Percentiles rank a stretch among this genome's conserved stretches.
Conservation (phyloP, 1,140 invertebrate genomes). For the Drosophila chauvacae region DNA sequence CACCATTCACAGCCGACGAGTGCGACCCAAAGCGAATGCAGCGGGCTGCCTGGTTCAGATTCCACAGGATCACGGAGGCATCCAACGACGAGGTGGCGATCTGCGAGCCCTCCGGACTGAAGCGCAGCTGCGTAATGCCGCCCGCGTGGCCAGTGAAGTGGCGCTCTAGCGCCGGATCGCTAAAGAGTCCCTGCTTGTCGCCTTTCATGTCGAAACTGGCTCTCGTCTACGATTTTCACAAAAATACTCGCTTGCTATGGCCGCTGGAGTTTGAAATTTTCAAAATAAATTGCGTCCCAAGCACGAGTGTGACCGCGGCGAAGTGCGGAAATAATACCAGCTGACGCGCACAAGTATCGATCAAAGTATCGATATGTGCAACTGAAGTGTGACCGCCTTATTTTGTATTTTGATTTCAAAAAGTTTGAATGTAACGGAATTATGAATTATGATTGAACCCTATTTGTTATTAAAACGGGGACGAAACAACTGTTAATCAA, state of each 20-base stretch:
- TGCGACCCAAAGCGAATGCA: constrained; percentile 89
- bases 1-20: constrained; percentile 87
- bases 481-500: too few species aligned
- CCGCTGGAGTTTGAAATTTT: constrained; percentile 42
- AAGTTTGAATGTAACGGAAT: neutral
- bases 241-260: neutral
- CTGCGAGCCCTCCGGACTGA: constrained; percentile 90
- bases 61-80: constrained; percentile 92
- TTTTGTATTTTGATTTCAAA: neutral
- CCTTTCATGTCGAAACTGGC: constrained; percentile 8
- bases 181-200: constrained; percentile 41
- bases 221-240: neutral
- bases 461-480: too few species aligned
- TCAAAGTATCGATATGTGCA: neutral
- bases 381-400: neutral
- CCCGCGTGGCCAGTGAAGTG: constrained; percentile 93
- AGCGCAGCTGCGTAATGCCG: constrained; percentile 90
- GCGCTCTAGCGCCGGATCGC: constrained; percentile 89
- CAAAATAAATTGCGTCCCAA: constrained; percentile 33
- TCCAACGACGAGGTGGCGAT: constrained; percentile 92
- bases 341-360: neutral
- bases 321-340: neutral
- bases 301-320: neutral
- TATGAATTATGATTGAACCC: too few species aligned
- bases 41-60: constrained; percentile 87